phyloP scores from a whole-genome alignment of 2,888 invertebrate species.

The Acheta domesticus region DNA sequence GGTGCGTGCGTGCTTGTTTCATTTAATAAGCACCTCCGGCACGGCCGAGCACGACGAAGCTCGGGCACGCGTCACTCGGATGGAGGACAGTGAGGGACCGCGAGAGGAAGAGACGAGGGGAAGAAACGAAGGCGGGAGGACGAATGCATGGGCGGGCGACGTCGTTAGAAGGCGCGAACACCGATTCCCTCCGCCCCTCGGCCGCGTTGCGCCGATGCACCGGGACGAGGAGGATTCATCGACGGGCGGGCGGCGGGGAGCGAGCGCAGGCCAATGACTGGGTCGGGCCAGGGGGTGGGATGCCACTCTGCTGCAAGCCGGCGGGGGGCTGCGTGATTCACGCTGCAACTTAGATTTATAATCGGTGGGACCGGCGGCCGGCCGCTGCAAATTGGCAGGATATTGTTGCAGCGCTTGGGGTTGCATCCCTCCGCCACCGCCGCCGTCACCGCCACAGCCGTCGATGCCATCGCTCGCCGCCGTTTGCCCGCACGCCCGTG shows the following conservation, averaged over 20 bases:
- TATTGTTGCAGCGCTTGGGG: conserved; percentile 18
- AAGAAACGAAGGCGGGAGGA: background rate
- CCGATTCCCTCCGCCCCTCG: background rate
- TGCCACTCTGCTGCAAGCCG: background rate
- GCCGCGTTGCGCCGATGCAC: no score
- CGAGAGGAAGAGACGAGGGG: background rate
- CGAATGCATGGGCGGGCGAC: background rate
- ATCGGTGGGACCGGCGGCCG: conserved; percentile 11
- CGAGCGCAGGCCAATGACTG: no score
- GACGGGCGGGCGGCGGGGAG: no score
- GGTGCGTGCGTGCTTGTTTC: conserved; percentile 28
- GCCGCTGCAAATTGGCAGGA: conserved; percentile 9
- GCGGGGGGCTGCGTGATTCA: background rate
- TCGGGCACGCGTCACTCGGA: conserved; percentile 12
- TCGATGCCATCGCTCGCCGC: background rate
- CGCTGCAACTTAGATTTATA: conserved; percentile 11
- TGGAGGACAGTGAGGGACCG: background rate
- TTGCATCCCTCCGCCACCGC: background rate
- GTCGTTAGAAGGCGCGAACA: no score
- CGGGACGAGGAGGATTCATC: no score
- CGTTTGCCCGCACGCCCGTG: background rate
- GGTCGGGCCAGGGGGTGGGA: no score
- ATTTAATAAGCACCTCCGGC: conserved; percentile 36
- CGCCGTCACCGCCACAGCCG: no score
- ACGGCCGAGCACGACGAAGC: background rate